A percentile compares a stretch with the other conserved stretches of the same genome.
Conservation (phyloP, 2,888 invertebrate genomes). For the Tricholauxania praeusta region DNA sequence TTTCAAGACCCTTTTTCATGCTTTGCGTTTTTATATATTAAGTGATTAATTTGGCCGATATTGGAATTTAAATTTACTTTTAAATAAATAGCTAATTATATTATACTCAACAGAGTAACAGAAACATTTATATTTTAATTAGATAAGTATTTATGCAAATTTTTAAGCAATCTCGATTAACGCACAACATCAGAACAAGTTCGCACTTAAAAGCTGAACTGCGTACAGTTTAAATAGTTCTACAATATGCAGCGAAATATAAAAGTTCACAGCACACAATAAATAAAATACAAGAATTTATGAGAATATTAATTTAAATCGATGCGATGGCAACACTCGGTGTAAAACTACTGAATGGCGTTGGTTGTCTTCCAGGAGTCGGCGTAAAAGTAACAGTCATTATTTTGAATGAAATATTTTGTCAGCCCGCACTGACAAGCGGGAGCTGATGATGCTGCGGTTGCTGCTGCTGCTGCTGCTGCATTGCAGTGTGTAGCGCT, state of each 20-base stretch:
- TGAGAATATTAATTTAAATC: conserved; percentile 33
- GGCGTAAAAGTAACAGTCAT: conserved; percentile 32
- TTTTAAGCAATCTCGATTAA: too few relatives aligned
- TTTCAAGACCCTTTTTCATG: too few relatives aligned
- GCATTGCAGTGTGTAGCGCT: conserved; percentile 13
- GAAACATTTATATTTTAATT: too few relatives aligned
- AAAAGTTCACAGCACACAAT: conserved; percentile 12
- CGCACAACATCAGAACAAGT: too few relatives aligned
- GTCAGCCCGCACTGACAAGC: conserved; percentile 47
- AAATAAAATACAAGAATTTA: conserved; percentile 33
- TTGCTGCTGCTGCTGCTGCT: not conserved
- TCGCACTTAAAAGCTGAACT: too few relatives aligned
- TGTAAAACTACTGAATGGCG: not conserved
- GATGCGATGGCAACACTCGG: not conserved
- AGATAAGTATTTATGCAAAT: not conserved
- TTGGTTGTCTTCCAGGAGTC: not conserved
- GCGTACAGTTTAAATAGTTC: too few relatives aligned
- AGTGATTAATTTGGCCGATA: too few relatives aligned
- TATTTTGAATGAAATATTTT: conserved; percentile 56
- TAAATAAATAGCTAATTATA: too few relatives aligned
- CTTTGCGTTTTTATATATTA: too few relatives aligned
- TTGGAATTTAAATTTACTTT: too few relatives aligned
- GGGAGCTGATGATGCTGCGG: not conserved
- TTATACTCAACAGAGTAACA: too few relatives aligned
- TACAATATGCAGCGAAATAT: not conserved